phyloP scores from a whole-genome alignment of 2,888 invertebrate species.

The Clistopyga incitator region DNA sequence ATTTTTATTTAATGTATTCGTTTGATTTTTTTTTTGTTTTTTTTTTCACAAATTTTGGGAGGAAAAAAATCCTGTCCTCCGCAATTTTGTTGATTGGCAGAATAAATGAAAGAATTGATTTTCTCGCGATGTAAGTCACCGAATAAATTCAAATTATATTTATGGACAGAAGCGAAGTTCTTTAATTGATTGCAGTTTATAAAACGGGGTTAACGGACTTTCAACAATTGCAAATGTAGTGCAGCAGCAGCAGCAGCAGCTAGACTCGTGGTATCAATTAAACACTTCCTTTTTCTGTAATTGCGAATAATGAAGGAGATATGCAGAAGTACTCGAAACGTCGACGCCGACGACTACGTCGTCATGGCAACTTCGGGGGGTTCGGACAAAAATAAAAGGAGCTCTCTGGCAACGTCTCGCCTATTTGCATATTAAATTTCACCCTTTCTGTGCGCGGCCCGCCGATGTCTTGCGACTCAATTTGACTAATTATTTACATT shows the following conservation, averaged over 20 bases:
- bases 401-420: slow-evolving; percentile 68
- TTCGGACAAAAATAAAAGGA: slow-evolving; percentile 69
- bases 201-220: slow-evolving; percentile 66
- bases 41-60: too few species aligned
- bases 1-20: neutral
- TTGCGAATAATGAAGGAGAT: slow-evolving; percentile 77
- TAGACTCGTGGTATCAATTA: slow-evolving; percentile 24
- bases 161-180: neutral
- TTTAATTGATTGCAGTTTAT: neutral
- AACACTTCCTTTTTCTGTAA: slow-evolving; percentile 71
- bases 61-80: too few species aligned
- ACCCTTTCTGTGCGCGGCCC: slow-evolving; percentile 62
- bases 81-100: too few species aligned
- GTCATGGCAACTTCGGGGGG: slow-evolving; percentile 4
- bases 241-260: slow-evolving; percentile 33
- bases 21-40: too few species aligned
- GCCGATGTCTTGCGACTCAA: slow-evolving; percentile 27
- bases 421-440: slow-evolving; percentile 79
- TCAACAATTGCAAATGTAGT: slow-evolving; percentile 65
- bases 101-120: too few species aligned
- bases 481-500: slow-evolving; percentile 52
- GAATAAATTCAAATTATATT: neutral
- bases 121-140: neutral
- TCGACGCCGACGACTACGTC: slow-evolving; percentile 26
- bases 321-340: slow-evolving; percentile 76